Percentiles rank a stretch among this genome's conserved stretches.
Evolutionary conservation across 2,888 invertebrate species (phyloP).

Genomic region (Hedychridium roseum): DNA sequence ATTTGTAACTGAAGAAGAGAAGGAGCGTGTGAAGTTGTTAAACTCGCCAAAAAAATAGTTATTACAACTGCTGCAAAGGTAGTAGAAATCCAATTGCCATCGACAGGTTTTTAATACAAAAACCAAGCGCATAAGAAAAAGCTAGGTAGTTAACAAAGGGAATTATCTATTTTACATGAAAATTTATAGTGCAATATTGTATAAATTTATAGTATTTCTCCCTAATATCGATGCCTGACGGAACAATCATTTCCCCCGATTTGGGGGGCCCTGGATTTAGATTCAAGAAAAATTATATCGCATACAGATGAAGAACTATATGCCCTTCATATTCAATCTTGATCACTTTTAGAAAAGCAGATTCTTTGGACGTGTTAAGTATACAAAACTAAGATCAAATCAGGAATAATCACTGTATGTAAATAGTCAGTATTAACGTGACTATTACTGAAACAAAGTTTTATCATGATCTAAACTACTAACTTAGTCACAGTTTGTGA

Average conservation of each 20-base stretch:
- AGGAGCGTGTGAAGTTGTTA: constrained; percentile 67
- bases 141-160: neutral
- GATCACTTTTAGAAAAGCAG: constrained; percentile 3
- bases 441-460: constrained; percentile 22
- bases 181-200: neutral
- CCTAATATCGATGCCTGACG: neutral
- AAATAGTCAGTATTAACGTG: too few relatives aligned
- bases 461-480: neutral
- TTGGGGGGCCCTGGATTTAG: too few relatives aligned
- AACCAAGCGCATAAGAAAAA: constrained; percentile 2
- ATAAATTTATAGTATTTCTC: neutral
- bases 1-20: constrained; percentile 70
- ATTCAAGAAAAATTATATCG: neutral
- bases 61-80: constrained; percentile 26
- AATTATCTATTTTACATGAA: constrained; percentile 26
- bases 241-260: too few relatives aligned
- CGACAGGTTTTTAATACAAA: constrained; percentile 32
- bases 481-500: too few relatives aligned
- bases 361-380: constrained; percentile 10
- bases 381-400: constrained; percentile 8
- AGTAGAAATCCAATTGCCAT: constrained; percentile 38
- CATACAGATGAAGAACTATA: neutral
- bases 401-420: too few relatives aligned
- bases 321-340: neutral
- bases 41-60: constrained; percentile 66